Percentiles rank a stretch among this genome's conserved stretches.
phyloP scores from a whole-genome alignment of 2,888 invertebrate species.

The Meghimatium bilineatum region DNA sequence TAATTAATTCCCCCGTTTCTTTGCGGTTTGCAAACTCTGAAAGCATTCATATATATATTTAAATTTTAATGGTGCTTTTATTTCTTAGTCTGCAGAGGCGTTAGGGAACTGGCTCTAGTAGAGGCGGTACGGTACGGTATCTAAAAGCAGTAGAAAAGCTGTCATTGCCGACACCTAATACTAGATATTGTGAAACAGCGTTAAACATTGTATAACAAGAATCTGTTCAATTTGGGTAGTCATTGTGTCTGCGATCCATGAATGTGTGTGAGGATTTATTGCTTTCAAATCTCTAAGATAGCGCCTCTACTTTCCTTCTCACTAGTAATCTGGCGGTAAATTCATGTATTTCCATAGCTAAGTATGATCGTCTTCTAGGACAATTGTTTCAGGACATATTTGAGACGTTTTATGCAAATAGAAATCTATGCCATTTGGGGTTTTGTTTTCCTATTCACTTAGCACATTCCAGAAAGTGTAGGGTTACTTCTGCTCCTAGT shows the following conservation, averaged over 20 bases:
- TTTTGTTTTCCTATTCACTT: not conserved
- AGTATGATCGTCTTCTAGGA: not conserved
- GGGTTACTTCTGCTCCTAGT: not conserved
- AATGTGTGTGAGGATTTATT: not conserved
- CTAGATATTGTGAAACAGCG: not conserved
- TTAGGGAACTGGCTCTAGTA: constrained; percentile 1
- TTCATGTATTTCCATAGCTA: constrained; percentile 18
- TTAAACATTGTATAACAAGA: constrained; percentile 18
- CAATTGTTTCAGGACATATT: not conserved
- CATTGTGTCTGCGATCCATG: not conserved
- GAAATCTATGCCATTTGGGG: constrained; percentile 15
- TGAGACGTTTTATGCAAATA: constrained; percentile 29
- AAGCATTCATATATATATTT: not conserved
- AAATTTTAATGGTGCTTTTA: constrained; percentile 3
- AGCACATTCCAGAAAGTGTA: constrained; percentile 4
- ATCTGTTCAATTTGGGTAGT: not conserved
- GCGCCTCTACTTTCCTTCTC: not conserved
- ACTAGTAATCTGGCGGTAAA: constrained; percentile 21
- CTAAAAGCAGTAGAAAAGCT: not conserved
- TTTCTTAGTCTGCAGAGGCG: not conserved
- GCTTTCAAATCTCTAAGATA: not conserved
- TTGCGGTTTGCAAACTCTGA: not conserved
- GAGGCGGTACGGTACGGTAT: not conserved
- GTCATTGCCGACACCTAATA: not conserved
- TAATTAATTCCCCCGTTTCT: not conserved